Evolutionary conservation across 1,140 invertebrate genomes (phyloP), one percentile per base, ranked within the genome.

Genomic region (Calosoma granatense): DNA sequence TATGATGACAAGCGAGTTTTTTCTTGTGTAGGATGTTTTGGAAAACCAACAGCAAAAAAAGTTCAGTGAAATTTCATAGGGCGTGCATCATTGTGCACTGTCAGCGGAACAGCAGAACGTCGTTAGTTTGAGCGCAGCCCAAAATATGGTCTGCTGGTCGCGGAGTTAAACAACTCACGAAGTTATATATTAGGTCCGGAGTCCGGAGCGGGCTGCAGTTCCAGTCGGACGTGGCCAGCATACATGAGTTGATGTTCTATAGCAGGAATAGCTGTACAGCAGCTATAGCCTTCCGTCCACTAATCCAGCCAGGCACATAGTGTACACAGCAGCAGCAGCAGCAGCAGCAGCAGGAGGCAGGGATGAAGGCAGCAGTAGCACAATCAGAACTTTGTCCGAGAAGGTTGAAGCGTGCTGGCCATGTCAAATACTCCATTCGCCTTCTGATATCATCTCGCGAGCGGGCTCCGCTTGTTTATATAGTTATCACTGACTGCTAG

Each of bases 351-450:
- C n/a, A n/a, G n/a, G n/a, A n/a, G n/a, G n/a, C n/a, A n/a, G n/a
- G n/a, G n/a, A n/a, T n/a, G n/a, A n/a, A n/a, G n/a, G n/a, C n/a
- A 30, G 26, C 26, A 30, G 26, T 30, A 30, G 26, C 41, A 47
- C 41, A 47, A 47, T 47, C 41, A 47, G 41, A 47, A 47, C 41
- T 47, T 47, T 47, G 41, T 47, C 41, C 41, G 41, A 47, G 41
- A 17, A 47, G 41, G 41, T 47, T 17, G 41, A 17, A 47, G 6
- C 41, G 41, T 47, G 41, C 41, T 17, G 41, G 41, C 17, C 41
- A 47, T 47, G 41, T 47, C 41, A 47, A 47, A 17, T 17, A 11
- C 41, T 11, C 9, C 41, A 9, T 9, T 17, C n/a, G 26, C 41
- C 6, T 9, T 17, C 41, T 17, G 41, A 47, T 47, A 47, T 47